Evolutionary conservation across 2,113 vertebrate genomes (phyloP).

Genomic region (Tragelaphus strepsiceros): DNA sequence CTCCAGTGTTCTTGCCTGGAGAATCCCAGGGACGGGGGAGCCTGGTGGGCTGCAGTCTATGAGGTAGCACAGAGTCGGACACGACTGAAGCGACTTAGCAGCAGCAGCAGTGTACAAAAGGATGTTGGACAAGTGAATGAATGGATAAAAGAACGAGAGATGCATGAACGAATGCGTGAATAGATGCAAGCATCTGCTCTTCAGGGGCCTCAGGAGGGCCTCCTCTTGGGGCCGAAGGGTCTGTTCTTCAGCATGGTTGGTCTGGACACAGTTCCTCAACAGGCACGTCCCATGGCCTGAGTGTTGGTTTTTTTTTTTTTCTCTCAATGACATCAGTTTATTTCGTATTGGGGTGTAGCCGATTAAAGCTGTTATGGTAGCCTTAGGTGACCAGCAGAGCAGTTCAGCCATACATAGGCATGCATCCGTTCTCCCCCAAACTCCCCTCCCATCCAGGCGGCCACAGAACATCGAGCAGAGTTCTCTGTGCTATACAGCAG

Average conservation of each 20-base stretch:
- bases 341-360: not conserved
- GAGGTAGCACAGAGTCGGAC: no score
- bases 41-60: no score
- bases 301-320: not conserved
- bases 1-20: no score
- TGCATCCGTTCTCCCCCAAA: not conserved
- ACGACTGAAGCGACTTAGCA: no score
- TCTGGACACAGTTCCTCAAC: not conserved
- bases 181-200: rapidly evolving
- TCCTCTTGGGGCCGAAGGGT: not conserved
- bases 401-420: rapidly evolving
- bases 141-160: not conserved
- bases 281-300: not conserved
- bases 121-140: not conserved
- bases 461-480: not conserved
- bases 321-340: not conserved
- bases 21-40: no score
- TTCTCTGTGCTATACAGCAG: not conserved
- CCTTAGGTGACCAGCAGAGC: not conserved
- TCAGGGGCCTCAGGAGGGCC: no score
- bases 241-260: not conserved
- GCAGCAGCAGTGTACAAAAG: no score
- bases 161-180: not conserved
- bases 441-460: not conserved
- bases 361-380: not conserved